Percentiles rank a stretch among this genome's conserved stretches.
Evolutionary conservation across 30 jellyfish, hydroid and myxozoan genomes (phyloP).

Genomic region (Sanderia malayensis): DNA sequence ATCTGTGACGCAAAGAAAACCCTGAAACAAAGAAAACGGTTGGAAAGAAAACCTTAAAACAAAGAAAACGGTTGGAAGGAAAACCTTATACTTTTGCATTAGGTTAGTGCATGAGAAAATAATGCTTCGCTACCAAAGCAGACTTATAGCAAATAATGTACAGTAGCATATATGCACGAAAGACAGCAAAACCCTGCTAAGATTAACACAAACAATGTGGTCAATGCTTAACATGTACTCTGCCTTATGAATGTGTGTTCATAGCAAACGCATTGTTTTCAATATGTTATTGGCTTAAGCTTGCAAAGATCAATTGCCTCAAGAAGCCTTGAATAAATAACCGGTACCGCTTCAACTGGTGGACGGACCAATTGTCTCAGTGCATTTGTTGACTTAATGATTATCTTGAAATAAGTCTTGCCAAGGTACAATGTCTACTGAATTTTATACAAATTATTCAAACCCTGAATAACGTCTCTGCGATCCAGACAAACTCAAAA

Average conservation of each 20-base stretch:
- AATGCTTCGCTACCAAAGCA: too few relatives aligned
- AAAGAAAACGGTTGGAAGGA: too few relatives aligned
- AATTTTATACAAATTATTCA: too few relatives aligned
- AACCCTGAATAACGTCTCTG: too few relatives aligned
- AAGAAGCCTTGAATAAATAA: background rate
- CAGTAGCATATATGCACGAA: background rate
- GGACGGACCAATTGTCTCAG: background rate
- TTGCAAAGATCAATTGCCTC: background rate
- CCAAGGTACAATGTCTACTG: too few relatives aligned
- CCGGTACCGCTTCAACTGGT: slow-evolving; percentile 2
- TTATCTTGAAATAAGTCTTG: background rate
- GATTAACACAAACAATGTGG: background rate
- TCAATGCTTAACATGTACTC: background rate
- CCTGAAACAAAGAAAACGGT: too few relatives aligned
- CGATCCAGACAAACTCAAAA: too few relatives aligned
- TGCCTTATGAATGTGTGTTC: background rate
- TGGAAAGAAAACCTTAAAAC: too few relatives aligned
- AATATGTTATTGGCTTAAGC: slow-evolving; percentile 5
- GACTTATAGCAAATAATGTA: too few relatives aligned
- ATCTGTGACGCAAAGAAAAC: too few relatives aligned
- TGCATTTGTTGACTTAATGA: background rate
- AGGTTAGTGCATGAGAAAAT: too few relatives aligned
- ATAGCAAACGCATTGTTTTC: background rate
- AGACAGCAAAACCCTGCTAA: background rate
- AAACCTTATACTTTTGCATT: too few relatives aligned